Evolutionary conservation across 2,113 vertebrate species (phyloP).

Genomic region (Paralichthys olivaceus): DNA sequence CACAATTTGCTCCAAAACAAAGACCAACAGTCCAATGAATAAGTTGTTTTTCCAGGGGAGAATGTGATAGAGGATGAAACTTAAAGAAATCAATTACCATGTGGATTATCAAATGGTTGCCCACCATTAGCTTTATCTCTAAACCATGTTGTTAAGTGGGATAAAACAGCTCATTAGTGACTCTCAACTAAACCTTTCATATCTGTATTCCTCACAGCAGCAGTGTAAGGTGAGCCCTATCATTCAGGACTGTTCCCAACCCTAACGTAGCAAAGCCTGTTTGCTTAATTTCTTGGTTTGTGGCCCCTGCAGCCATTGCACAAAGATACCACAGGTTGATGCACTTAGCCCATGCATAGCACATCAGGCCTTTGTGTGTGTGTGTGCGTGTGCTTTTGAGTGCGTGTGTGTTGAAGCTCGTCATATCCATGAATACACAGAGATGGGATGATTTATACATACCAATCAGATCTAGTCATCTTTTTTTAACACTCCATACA

Average conservation of each 20-base stretch:
- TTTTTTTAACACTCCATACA: conserved; percentile 40
- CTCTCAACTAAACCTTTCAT: background rate
- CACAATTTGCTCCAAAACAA: conserved; percentile 59
- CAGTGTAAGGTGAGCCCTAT: background rate
- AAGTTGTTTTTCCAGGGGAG: conserved; percentile 53
- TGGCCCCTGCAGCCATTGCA: background rate
- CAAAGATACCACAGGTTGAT: background rate
- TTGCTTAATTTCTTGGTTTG: background rate
- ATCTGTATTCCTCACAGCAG: background rate
- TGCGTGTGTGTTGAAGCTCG: background rate
- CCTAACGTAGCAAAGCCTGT: no score
- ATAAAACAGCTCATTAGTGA: background rate
- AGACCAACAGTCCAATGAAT: conserved; percentile 67
- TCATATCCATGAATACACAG: conserved; percentile 22
- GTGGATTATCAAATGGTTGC: conserved; percentile 68
- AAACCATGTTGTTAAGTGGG: background rate
- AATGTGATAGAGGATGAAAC: conserved; percentile 30
- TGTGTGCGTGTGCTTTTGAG: background rate
- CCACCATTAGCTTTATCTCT: conserved; percentile 60
- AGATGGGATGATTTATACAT: conserved; percentile 39
- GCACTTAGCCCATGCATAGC: background rate
- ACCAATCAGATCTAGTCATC: conserved; percentile 32
- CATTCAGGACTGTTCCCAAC: background rate
- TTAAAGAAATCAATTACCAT: conserved; percentile 72
- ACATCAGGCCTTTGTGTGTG: background rate